Conservation (phyloP, 2,797 vertebrate species). For the Microctenopoma lineatum region DNA sequence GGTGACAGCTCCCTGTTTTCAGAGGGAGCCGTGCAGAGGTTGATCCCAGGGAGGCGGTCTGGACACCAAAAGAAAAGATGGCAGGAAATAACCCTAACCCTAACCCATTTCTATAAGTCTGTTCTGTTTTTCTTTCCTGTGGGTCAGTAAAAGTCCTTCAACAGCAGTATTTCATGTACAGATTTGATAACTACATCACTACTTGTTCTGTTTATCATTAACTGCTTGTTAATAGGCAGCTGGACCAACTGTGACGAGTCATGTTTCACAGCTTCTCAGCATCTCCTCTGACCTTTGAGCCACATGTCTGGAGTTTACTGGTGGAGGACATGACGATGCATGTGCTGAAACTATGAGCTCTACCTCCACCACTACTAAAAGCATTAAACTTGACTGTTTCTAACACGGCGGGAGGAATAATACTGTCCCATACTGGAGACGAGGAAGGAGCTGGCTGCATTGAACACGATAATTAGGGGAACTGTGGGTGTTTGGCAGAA, state of each 20-base stretch:
- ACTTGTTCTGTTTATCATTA: no score
- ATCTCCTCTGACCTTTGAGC: not conserved
- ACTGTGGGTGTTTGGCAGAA: conserved; percentile 53
- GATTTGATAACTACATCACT: no score
- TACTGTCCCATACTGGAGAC: conserved; percentile 20
- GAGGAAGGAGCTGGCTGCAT: conserved; percentile 10
- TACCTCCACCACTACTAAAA: not conserved
- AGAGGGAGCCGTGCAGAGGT: no score
- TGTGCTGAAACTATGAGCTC: not conserved
- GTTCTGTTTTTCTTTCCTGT: no score
- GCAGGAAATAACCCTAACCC: no score
- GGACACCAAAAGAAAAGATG: no score
- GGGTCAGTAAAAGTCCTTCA: no score
- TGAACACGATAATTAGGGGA: conserved; percentile 30
- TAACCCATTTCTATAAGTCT: no score
- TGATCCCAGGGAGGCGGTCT: no score
- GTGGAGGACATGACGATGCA: not conserved
- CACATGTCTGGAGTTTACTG: not conserved
- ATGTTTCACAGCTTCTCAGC: conserved; percentile 27
- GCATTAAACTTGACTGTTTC: no score
- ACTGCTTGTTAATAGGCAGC: not conserved
- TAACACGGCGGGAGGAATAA: conserved; percentile 1
- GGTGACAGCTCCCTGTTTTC: conserved; percentile 6
- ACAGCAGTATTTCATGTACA: no score
- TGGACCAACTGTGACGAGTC: conserved; percentile 47